These are phyloP conservation scores for Beris chalybata DNA, from an alignment of 2,888 invertebrate genomes.

Conservation along the genomic window DNA sequence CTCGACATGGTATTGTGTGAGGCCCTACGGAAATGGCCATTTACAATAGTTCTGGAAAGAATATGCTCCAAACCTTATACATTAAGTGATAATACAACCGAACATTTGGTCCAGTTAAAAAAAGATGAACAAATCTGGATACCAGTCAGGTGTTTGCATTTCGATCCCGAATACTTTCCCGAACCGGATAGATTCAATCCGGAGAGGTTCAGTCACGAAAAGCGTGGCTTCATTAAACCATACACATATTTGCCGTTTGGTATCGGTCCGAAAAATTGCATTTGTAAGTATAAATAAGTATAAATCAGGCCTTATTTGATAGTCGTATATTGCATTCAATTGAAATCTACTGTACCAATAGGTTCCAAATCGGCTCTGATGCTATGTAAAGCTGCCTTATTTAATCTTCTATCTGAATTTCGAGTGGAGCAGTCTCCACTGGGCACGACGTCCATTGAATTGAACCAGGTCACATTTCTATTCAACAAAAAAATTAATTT, in stretches of 20 bases:
- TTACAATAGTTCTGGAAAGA: constrained; percentile 51
- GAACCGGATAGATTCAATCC: constrained; percentile 60
- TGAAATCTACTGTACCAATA: too few species aligned
- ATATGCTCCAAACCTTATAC: constrained; percentile 46
- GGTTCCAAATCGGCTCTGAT: too few species aligned
- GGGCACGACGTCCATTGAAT: too few species aligned
- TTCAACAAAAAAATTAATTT: too few species aligned
- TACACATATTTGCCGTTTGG: constrained; percentile 61
- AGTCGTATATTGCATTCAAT: too few species aligned
- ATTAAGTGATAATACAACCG: background rate
- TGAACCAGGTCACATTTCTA: too few species aligned
- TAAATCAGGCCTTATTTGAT: background rate
- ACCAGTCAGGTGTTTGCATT: too few species aligned
- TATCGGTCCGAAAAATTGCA: constrained; percentile 63
- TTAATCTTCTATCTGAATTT: too few species aligned
- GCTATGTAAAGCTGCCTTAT: too few species aligned
- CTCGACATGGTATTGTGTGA: constrained; percentile 54
- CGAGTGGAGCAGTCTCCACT: too few species aligned
- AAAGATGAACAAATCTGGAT: constrained; percentile 40
- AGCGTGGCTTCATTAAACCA: constrained; percentile 55
- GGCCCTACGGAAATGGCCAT: constrained; percentile 55
- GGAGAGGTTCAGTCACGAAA: constrained; percentile 61
- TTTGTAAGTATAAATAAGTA: constrained; percentile 52
- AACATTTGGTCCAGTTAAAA: background rate
- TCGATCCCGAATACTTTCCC: constrained; percentile 55